Evolutionary conservation across 2,797 vertebrate species (phyloP), one percentile per base, ranked within the genome.

Genomic region (Rhodeus uyekii): DNA sequence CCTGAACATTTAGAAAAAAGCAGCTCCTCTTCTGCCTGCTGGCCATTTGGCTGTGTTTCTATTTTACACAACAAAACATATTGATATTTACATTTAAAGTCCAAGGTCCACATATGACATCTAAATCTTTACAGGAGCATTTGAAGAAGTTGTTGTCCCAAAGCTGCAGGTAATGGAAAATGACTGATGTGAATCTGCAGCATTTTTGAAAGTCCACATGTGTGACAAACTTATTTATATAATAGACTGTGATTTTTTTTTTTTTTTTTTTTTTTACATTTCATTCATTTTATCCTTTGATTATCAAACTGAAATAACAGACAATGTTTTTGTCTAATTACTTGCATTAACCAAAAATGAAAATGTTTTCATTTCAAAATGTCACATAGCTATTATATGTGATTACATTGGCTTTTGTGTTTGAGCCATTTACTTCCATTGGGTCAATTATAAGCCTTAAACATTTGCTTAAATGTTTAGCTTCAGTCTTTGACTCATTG

Each of bases 1-100:
- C 34, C 67, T 71, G 39, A 53, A 39, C 53, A 27, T 61, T 58
- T 61, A 42, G 22, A 58, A 69, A 48, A 68, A 71, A 42, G n/a
- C 32, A 39, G 46, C 13, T 67, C 75, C 13, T 53, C 13, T 38
- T 44, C 42, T 14, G 19, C 29, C 22, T 32, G 29, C 22, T 46
- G 29, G 16, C 6, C 13, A 3, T 19, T 61, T 60, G 55, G 10
- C 12, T 22, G 8, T 9, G 5, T 4, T 8, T 46, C 32, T 63
- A 19, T 63, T 61, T 63, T 58, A 24, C 12, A 32, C 73, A 63
- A n/a, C 39, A 48, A 34, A 63, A 77, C 27, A 48, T 8, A 63
- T 36, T 48, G 22, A 38, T 72, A 50, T 72, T 72, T 55, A 76
- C 38, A 44, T 61, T 48, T 36, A 16, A 61, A 46, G 19, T n/a